These are phyloP conservation scores for Diabrotica balteata DNA, from an alignment of 2,888 invertebrate genomes.

Conservation along the genomic window DNA sequence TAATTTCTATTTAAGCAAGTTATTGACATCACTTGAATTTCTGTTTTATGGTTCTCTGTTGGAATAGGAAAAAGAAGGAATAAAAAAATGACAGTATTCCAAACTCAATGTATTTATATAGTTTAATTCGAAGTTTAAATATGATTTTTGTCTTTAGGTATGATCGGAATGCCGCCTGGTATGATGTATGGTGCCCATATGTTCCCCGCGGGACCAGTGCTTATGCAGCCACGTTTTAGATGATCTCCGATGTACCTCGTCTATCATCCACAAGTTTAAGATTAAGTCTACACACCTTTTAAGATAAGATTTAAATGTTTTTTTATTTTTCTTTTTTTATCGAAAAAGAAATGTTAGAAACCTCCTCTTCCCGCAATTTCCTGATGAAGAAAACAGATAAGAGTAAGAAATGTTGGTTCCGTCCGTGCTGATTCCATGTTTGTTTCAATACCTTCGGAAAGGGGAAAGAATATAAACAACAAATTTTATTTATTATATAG, in stretches of 20 bases:
- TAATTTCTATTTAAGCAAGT: too few relatives aligned
- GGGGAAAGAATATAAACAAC: too few relatives aligned
- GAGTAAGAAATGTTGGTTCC: too few relatives aligned
- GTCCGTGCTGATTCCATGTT: too few relatives aligned
- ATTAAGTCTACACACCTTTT: slow-evolving; percentile 32
- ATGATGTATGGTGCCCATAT: slow-evolving; percentile 60
- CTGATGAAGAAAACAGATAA: too few relatives aligned
- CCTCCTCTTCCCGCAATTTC: too few relatives aligned
- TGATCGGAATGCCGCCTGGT: slow-evolving; percentile 61
- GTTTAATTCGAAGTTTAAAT: slow-evolving; percentile 19
- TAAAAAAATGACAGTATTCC: slow-evolving; percentile 45
- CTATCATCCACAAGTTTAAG: slow-evolving; percentile 61
- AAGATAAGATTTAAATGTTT: slow-evolving; percentile 23
- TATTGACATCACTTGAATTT: too few relatives aligned
- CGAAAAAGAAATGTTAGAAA: too few relatives aligned
- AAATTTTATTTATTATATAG: too few relatives aligned
- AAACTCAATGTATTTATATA: slow-evolving; percentile 28
- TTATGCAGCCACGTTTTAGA: slow-evolving; percentile 88
- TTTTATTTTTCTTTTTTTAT: not conserved
- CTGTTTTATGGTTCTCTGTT: too few relatives aligned
- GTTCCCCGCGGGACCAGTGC: slow-evolving; percentile 59
- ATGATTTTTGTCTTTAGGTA: slow-evolving; percentile 52
- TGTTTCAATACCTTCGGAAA: too few relatives aligned
- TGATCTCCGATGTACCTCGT: slow-evolving; percentile 75
- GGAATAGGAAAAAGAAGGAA: too few relatives aligned